A percentile compares a stretch with the other conserved stretches of the same genome.
phyloP scores from a whole-genome alignment of 2,797 vertebrate genomes.

The Cyclura pinguis region DNA sequence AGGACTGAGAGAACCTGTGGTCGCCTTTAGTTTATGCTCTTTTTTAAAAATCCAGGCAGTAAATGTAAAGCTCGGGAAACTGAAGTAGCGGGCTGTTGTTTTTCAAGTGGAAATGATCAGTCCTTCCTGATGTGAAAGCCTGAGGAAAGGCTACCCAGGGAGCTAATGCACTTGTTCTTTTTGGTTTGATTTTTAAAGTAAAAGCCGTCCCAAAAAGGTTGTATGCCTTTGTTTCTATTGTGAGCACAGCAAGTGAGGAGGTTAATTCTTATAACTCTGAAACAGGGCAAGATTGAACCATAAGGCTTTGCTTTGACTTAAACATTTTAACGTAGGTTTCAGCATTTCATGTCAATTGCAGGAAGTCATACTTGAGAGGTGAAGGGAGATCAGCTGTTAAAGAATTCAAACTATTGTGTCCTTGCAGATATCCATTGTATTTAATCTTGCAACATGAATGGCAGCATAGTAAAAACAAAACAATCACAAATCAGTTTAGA shows the following conservation, averaged over 20 bases:
- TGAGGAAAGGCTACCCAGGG: background rate
- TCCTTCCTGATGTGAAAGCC: conserved; percentile 29
- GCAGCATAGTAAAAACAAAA: conserved; percentile 24
- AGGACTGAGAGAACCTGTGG: background rate
- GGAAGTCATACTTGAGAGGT: background rate
- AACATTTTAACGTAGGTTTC: background rate
- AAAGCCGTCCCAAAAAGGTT: background rate
- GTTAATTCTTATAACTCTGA: conserved; percentile 29
- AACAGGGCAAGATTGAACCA: conserved; percentile 48
- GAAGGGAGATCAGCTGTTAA: background rate
- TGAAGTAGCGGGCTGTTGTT: background rate
- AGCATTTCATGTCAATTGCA: background rate
- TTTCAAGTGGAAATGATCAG: background rate
- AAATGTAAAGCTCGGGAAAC: background rate
- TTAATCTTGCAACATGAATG: conserved; percentile 22
- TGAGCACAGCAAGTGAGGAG: conserved; percentile 25
- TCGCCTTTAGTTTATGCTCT: background rate
- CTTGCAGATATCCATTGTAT: conserved; percentile 18
- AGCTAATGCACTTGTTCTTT: conserved; percentile 21
- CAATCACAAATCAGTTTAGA: no score
- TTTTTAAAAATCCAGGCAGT: background rate
- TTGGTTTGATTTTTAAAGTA: conserved; percentile 32
- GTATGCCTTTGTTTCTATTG: conserved; percentile 20
- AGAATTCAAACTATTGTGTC: conserved; percentile 6
- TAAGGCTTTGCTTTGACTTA: conserved; percentile 39